Percentiles rank a stretch among this genome's conserved stretches.
Conservation (phyloP, 2,113 vertebrate species). For the Stegostoma tigrinum region DNA sequence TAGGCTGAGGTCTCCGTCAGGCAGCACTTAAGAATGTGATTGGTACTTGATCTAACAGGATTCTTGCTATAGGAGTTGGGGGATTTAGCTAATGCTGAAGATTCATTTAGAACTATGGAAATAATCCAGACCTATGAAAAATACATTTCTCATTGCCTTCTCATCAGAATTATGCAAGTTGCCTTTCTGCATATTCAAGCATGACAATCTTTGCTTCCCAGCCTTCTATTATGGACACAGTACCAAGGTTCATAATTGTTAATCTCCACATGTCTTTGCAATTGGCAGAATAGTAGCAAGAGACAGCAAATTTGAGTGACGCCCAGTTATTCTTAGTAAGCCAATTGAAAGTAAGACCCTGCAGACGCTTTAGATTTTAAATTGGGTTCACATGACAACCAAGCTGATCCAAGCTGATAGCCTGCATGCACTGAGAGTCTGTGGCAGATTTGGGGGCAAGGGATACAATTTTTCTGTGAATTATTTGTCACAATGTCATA, state of each 20-base stretch:
- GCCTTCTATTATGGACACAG: background rate
- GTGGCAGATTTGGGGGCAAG: background rate
- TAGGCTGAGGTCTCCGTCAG: too few relatives aligned
- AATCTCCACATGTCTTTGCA: too few relatives aligned
- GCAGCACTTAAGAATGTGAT: too few relatives aligned
- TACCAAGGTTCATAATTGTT: background rate
- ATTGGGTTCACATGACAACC: background rate
- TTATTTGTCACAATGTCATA: background rate
- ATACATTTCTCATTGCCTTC: background rate
- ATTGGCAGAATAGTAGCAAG: background rate
- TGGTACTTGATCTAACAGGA: too few relatives aligned
- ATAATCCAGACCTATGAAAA: background rate
- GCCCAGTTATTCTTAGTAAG: background rate
- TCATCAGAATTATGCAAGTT: background rate
- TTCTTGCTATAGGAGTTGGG: too few relatives aligned
- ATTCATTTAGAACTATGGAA: too few relatives aligned
- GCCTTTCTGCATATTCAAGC: background rate
- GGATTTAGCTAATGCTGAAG: too few relatives aligned
- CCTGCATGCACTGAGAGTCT: background rate
- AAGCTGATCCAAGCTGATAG: background rate
- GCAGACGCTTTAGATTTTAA: background rate
- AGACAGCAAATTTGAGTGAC: background rate
- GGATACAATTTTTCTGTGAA: background rate
- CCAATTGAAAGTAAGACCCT: background rate
- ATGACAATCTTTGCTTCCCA: background rate